Evolutionary conservation across 30 jellyfish, hydroid and myxozoan species (phyloP).

Genomic region (Sanderia malayensis): DNA sequence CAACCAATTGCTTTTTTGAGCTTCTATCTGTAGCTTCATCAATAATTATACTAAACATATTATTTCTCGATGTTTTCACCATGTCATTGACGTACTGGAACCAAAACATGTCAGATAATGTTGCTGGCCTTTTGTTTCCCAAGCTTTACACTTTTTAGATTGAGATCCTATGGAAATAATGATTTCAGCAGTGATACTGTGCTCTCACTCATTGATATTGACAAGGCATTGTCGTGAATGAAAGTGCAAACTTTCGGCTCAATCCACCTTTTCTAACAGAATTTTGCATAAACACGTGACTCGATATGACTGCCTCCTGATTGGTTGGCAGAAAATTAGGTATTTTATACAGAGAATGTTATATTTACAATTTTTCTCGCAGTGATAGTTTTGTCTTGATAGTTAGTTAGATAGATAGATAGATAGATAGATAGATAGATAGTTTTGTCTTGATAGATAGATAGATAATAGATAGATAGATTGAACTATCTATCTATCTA

Average conservation of each 20-base stretch:
- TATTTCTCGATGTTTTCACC: neutral
- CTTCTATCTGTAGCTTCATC: conserved; percentile 45
- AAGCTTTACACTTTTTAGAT: conserved; percentile 6
- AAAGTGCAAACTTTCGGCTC: conserved; percentile 28
- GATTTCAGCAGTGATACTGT: conserved; percentile 4
- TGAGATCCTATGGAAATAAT: conserved; percentile 16
- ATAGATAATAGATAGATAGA: too few species aligned
- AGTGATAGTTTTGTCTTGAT: too few species aligned
- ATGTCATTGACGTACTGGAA: conserved; percentile 2
- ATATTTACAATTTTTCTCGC: too few species aligned
- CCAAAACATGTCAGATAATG: conserved; percentile 34
- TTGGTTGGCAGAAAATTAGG: too few species aligned
- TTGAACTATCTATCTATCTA: too few species aligned
- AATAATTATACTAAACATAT: conserved; percentile 30
- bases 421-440: too few species aligned
- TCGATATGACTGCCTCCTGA: too few species aligned
- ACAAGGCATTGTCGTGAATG: conserved; percentile 31
- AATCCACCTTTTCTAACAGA: too few species aligned
- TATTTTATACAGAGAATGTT: too few species aligned
- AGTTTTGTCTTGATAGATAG: too few species aligned
- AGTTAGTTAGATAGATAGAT: too few species aligned
- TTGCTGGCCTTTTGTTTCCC: conserved; percentile 52
- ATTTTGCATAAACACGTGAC: too few species aligned
- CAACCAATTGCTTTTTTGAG: conserved; percentile 37
- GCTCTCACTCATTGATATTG: conserved; percentile 24